Evolutionary conservation across 2,888 invertebrate species (phyloP).

Genomic region (Ceratothoa steindachneri): DNA sequence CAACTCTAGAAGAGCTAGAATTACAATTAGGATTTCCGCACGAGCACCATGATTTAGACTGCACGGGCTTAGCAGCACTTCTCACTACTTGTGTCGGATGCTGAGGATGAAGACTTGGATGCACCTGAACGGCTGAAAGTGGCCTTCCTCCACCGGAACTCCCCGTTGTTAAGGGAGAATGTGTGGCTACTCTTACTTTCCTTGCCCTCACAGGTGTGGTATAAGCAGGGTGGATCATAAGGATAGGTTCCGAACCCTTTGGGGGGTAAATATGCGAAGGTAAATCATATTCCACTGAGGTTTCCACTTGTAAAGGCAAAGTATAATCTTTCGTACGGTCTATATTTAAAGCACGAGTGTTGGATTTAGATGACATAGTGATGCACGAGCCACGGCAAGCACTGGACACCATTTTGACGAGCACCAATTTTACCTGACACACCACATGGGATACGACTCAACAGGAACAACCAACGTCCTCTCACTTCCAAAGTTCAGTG

Average conservation of each 20-base stretch:
- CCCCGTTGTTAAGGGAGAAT: background rate
- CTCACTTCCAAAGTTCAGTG: background rate
- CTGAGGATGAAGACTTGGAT: background rate
- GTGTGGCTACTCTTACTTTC: background rate
- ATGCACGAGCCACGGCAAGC: background rate
- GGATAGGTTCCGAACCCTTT: slow-evolving; percentile 42
- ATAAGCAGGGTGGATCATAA: slow-evolving; percentile 46
- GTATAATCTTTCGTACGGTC: slow-evolving; percentile 1
- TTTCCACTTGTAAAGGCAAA: slow-evolving; percentile 38
- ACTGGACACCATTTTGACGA: slow-evolving; percentile 7
- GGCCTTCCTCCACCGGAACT: background rate
- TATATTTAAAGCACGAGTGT: slow-evolving; percentile 2
- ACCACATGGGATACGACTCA: slow-evolving; percentile 9
- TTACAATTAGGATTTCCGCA: background rate
- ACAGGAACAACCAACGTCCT: background rate
- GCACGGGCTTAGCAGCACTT: background rate
- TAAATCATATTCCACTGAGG: slow-evolving; percentile 46
- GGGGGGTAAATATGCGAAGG: slow-evolving; percentile 46
- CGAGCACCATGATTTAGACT: background rate
- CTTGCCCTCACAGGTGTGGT: slow-evolving; percentile 30
- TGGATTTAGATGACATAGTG: slow-evolving; percentile 10
- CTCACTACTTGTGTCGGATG: background rate
- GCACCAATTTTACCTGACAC: background rate
- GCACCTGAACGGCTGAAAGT: background rate
- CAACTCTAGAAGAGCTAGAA: background rate